Conservation (phyloP, 1,140 invertebrate species). For the Monomorium pharaonis region DNA sequence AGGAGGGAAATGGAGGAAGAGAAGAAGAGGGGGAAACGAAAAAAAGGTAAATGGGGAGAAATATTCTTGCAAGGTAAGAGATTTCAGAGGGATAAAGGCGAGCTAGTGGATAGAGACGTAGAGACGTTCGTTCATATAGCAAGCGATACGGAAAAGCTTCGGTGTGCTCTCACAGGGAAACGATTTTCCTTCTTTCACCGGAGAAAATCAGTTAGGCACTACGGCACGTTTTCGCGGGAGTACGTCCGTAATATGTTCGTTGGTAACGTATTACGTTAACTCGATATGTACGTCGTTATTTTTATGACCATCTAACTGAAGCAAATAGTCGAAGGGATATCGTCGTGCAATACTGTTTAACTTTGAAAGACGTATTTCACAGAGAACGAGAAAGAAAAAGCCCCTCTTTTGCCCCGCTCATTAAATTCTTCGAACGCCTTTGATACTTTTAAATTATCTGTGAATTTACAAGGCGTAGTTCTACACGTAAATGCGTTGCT, state of each 20-base stretch:
- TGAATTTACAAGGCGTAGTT: neutral
- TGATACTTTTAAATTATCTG: neutral
- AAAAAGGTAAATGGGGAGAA: slow-evolving; percentile 27
- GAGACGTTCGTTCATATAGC: slow-evolving; percentile 30
- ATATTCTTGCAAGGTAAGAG: slow-evolving; percentile 61
- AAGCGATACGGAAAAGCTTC: slow-evolving; percentile 37
- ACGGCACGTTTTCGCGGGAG: slow-evolving; percentile 2
- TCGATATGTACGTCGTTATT: neutral
- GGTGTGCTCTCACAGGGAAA: slow-evolving; percentile 10
- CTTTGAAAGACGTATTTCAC: neutral
- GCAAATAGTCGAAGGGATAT: neutral
- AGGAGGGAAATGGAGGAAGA: neutral
- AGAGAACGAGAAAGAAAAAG: neutral
- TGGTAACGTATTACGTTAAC: slow-evolving; percentile 23
- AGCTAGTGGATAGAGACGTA: slow-evolving; percentile 23
- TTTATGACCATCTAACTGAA: neutral
- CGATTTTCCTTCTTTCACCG: slow-evolving; percentile 38
- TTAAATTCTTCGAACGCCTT: neutral
- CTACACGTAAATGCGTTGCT: neutral
- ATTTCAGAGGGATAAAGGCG: slow-evolving; percentile 55
- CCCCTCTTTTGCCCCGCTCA: neutral
- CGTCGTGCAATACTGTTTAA: neutral
- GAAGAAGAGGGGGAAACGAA: neutral
- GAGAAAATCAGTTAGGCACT: slow-evolving; percentile 32
- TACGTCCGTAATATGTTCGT: neutral